Base-by-base conservation (phyloP, 1,140 invertebrate species). In the Leptinotarsa lineolata region DNA sequence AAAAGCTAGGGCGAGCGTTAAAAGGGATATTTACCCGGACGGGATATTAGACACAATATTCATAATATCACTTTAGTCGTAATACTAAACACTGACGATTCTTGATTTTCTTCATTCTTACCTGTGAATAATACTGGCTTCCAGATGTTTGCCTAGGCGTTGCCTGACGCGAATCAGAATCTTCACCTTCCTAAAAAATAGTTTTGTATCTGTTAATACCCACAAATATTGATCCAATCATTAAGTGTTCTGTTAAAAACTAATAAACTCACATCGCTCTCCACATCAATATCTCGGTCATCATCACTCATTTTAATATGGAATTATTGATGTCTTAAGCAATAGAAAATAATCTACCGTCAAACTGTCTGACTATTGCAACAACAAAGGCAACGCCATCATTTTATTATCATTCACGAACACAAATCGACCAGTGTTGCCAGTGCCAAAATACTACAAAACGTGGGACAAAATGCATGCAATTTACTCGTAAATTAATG, bases 201-300 rank as follows among this genome's bases (percentile, higher is more conserved):
- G 60, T 30, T 54, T 54, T 54, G n/a, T 54, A 54, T 54, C 1
- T n/a, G 48, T 54, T 5, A 54, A n/a, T 18, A 54, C n/a, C 44
- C 39, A 69, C 59, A 64, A 18, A 64, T 58, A 78, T 74, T 73
- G 70, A 71, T 71, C 69, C 67, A 68, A 39, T 21, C 21, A 66
- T 8, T 5, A 70, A 15, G 22, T 71, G 24, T 68, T 22, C 24
- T 21, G 21, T 15, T 58, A 13, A 24, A 21, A 48, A 68, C 12
- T 39, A 58, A 20, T 48, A 79, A 78, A 88, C 91, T 90, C 89
- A 95, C 94, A 88, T 95, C 94, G 88, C 94, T 95, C 87, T 96
- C 94, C 78, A 96, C 94, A 85, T 96, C 94, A 83, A 96, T 94
- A 83, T 96, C 94, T 77, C 93, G 89, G 84, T 96, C 94, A 86